Percentiles rank a stretch among this genome's conserved stretches.
These are phyloP conservation scores for Xiphorhynchus elegans DNA, from an alignment of 2,113 vertebrate species.

Conservation along the genomic window DNA sequence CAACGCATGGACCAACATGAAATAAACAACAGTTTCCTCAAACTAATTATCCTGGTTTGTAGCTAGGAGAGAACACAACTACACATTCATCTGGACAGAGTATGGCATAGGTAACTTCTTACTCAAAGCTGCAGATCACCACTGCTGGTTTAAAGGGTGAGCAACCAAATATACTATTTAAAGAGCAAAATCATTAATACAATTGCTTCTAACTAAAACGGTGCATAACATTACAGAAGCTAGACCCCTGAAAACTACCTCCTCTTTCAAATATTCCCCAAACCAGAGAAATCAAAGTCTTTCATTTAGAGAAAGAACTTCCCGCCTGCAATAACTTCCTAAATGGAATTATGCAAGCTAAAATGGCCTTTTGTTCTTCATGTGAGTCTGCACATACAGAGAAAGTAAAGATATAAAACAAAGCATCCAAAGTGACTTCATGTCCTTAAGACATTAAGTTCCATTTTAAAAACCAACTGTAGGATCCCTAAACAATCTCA, in stretches of 20 bases:
- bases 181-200: background rate
- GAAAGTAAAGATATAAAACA: background rate
- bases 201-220: background rate
- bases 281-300: background rate
- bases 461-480: background rate
- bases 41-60: background rate
- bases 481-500: background rate
- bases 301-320: background rate
- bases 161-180: background rate
- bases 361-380: background rate
- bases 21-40: background rate
- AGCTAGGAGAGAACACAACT: background rate
- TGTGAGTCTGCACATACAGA: background rate
- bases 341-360: background rate
- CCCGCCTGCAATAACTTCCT: background rate
- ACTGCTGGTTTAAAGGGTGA: background rate
- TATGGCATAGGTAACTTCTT: background rate
- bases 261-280: background rate
- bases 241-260: background rate
- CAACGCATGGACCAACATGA: background rate
- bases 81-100: background rate
- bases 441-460: background rate
- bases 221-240: background rate
- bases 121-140: background rate
- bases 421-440: background rate